Evolutionary conservation across 2,113 vertebrate genomes (phyloP), one percentile per base, ranked within the genome.

Genomic region (Rhinoderma darwinii): DNA sequence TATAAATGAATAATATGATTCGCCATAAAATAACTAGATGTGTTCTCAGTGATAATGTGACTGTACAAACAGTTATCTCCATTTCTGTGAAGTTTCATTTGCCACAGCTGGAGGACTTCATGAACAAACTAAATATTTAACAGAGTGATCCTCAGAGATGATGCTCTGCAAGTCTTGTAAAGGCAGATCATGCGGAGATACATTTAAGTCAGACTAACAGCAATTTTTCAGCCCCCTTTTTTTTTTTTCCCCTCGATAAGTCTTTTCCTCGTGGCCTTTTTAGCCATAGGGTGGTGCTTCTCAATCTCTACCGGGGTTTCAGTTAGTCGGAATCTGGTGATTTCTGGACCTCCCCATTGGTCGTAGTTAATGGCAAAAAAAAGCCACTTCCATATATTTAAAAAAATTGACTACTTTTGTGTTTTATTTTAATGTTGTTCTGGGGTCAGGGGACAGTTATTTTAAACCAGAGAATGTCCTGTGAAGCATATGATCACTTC

Each of bases 91-190:
- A 72, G 54, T 59, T 74, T 74, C 50, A 84, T 74, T 84, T 75
- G 51, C 68, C 83, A 75, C 68, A 84, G 83, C 70, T 84, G 68
- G 50, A 75, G 83, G 59, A 70, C 66, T 83, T 83, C 63, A 83
- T 63, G 41, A 75, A 82, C 80, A 83, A 83, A 50, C 61, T 83
- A 83, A 83, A 68, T 83, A 83, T 83, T 83, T 83, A 83, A 66
- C 39, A 83, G 80, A 47, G 17, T 44, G 81, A 83, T 83, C 81
- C 81, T 75, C 27, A 75, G 73, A 47, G 73, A 75, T 75, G 73
- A 44, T 75, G 41, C 41, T 70, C 70, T 70, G 41, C 59, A 68
- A 47, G 61, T 68, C 61, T 8, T 70, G 44, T 50, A 47, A 83
- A 72, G 39, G n/a, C 81, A 83, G 63, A 83, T 70, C 81, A 83